phyloP scores from a whole-genome alignment of 2,113 vertebrate genomes.

The Hystrix brachyura region DNA sequence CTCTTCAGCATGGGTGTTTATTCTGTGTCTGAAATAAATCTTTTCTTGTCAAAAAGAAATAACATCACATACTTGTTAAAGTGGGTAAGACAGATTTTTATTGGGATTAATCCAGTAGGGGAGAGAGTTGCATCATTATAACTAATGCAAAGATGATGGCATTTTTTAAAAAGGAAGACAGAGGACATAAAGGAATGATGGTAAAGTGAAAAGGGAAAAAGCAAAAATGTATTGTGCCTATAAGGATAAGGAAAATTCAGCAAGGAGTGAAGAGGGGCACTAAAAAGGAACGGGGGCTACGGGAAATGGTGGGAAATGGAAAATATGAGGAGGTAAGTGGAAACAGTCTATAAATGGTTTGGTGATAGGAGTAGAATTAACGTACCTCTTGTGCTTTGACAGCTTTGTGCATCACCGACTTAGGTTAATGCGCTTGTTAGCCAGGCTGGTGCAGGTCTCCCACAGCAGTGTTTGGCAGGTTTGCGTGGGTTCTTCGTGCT shows the following conservation, averaged over 20 bases:
- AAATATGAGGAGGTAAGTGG: neutral
- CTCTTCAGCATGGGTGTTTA: neutral
- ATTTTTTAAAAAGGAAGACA: constrained; percentile 19
- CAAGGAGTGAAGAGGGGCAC: neutral
- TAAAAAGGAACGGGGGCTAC: neutral
- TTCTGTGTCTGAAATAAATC: constrained; percentile 3
- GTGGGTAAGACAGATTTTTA: neutral
- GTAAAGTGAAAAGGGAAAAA: neutral
- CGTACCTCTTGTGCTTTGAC: neutral
- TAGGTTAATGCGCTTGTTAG: neutral
- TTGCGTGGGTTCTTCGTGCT: neutral
- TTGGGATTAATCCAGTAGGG: neutral
- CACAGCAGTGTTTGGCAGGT: neutral
- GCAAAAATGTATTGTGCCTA: neutral
- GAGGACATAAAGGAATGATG: neutral
- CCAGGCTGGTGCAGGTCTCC: neutral
- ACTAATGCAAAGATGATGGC: neutral
- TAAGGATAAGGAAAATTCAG: neutral
- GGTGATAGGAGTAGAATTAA: neutral
- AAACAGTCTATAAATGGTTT: constrained; percentile 35
- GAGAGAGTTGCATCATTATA: neutral
- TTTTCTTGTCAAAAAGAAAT: neutral
- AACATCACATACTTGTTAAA: neutral
- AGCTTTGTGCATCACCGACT: neutral
- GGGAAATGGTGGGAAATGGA: neutral